Evolutionary conservation across 92 coral and sea anemone species (phyloP).

Genomic region (Phymanthus crucifer): DNA sequence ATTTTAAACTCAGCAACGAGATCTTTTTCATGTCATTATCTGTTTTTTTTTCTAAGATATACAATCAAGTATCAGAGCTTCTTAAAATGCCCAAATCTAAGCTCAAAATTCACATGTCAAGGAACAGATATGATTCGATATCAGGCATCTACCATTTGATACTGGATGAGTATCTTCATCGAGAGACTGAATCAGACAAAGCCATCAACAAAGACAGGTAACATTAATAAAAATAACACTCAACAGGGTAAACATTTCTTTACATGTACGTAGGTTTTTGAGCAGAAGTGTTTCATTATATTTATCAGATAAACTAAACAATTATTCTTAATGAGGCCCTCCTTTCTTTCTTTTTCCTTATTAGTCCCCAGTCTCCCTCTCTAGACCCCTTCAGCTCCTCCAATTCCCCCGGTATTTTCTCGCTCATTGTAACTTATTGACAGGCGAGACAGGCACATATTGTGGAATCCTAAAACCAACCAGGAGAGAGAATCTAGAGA

Average conservation of each 20-base stretch:
- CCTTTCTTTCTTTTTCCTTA: too few relatives aligned
- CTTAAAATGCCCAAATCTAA: conserved; percentile 72
- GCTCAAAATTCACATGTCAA: conserved; percentile 67
- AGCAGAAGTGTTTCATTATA: too few relatives aligned
- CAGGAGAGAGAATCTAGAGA: neutral
- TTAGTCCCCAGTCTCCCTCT: too few relatives aligned
- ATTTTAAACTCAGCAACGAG: too few relatives aligned
- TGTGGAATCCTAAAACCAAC: conserved; percentile 8
- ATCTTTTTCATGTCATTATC: too few relatives aligned
- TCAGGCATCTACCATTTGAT: conserved; percentile 77
- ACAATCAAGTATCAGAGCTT: conserved; percentile 65
- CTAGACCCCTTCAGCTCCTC: too few relatives aligned
- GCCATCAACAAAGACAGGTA: conserved; percentile 28
- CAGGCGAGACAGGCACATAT: conserved; percentile 35
- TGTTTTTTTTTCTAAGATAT: conserved; percentile 40
- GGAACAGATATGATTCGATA: conserved; percentile 75
- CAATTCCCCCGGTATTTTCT: too few relatives aligned
- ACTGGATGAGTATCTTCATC: conserved; percentile 70
- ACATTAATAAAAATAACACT: neutral
- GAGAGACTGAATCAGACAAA: conserved; percentile 21
- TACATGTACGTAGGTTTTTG: neutral
- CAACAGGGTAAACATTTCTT: too few relatives aligned
- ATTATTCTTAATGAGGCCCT: too few relatives aligned
- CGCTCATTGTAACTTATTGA: neutral
- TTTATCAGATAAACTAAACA: too few relatives aligned